Percentiles rank a stretch among this genome's conserved stretches.
Evolutionary conservation across 2,797 vertebrate species (phyloP).

Genomic region (Hyperoplus lanceolatus): DNA sequence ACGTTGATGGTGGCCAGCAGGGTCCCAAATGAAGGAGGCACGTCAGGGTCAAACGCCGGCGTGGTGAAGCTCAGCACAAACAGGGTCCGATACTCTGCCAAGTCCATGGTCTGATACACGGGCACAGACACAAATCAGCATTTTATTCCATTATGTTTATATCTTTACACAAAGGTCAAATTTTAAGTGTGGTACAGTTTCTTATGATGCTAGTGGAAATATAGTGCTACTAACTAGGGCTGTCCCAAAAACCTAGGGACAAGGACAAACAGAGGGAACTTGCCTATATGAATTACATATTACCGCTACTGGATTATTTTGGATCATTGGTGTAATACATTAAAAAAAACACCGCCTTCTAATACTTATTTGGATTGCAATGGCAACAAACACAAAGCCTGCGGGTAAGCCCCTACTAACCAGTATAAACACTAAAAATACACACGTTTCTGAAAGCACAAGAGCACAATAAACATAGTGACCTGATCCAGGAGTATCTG

Average conservation of each 20-base stretch:
- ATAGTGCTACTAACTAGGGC: not conserved
- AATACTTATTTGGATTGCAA: too few relatives aligned
- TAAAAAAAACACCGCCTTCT: too few relatives aligned
- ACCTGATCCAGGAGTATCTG: conserved; percentile 98
- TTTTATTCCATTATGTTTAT: not conserved
- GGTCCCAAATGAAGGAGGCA: conserved; percentile 97
- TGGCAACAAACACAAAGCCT: too few relatives aligned
- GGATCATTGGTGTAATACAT: too few relatives aligned
- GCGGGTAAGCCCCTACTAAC: too few relatives aligned
- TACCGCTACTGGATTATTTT: too few relatives aligned
- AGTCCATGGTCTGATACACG: conserved; percentile 91
- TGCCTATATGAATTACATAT: too few relatives aligned
- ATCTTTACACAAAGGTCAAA: not conserved
- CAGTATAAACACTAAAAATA: not conserved
- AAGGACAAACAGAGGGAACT: too few relatives aligned
- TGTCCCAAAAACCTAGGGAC: too few relatives aligned
- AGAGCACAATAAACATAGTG: not conserved
- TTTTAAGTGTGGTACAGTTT: not conserved
- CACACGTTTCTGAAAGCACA: too few relatives aligned
- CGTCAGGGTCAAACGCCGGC: conserved; percentile 95
- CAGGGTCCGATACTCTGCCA: conserved; percentile 93
- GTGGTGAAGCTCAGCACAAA: conserved; percentile 96
- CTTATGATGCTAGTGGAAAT: not conserved
- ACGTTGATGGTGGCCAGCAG: conserved; percentile 97
- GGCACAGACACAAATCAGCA: not conserved